These are phyloP conservation scores for Epinotia bilunana DNA, from an alignment of 2,888 invertebrate genomes.

Conservation along the genomic window DNA sequence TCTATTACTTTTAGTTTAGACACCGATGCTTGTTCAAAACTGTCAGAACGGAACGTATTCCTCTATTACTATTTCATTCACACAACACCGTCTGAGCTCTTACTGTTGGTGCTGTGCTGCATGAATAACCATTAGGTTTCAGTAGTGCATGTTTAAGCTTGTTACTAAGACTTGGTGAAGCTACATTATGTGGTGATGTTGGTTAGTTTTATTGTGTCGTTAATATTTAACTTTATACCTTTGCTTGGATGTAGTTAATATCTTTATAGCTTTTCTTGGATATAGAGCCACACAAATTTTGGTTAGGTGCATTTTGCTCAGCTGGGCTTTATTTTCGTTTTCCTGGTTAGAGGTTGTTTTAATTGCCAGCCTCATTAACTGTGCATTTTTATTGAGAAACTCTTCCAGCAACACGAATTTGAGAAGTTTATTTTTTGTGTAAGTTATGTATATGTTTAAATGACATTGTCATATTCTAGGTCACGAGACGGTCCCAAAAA, in stretches of 20 bases:
- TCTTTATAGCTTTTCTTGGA: background rate
- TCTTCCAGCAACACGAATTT: too few species aligned
- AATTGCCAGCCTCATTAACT: too few species aligned
- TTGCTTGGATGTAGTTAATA: background rate
- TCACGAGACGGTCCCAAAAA: too few species aligned
- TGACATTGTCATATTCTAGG: too few species aligned
- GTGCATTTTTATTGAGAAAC: too few species aligned
- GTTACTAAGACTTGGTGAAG: background rate
- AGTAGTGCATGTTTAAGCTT: slow-evolving; percentile 6
- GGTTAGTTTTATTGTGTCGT: background rate
- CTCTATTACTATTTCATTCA: slow-evolving; percentile 11
- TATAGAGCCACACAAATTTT: background rate
- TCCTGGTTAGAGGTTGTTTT: too few species aligned
- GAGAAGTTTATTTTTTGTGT: too few species aligned
- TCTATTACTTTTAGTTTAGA: too few species aligned
- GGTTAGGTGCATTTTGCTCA: background rate
- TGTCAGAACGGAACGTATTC: slow-evolving; percentile 10
- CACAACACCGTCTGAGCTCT: slow-evolving; percentile 23
- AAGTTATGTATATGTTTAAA: too few species aligned
- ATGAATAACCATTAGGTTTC: slow-evolving; percentile 38
- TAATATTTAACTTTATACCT: background rate
- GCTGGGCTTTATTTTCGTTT: background rate
- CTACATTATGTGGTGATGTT: background rate
- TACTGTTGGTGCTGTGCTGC: slow-evolving; percentile 29
- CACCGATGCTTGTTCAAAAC: too few species aligned